Base-by-base conservation (phyloP, 2,797 vertebrate species). In the Tapera naevia region DNA sequence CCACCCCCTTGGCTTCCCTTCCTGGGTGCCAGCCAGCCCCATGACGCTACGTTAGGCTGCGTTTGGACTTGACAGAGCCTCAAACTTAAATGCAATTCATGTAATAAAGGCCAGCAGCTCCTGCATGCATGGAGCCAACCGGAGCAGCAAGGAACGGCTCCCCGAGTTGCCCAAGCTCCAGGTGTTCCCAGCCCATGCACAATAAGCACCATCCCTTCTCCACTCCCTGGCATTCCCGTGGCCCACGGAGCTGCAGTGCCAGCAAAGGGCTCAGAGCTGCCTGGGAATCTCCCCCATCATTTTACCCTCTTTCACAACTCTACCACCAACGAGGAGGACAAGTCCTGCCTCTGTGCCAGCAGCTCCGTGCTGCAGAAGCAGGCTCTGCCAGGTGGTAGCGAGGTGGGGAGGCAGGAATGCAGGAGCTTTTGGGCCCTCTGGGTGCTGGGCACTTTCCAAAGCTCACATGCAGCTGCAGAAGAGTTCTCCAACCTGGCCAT, bases 21-120 rank as follows among this genome's bases (percentile, higher is more conserved):
- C 72, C 92, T 94, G 95, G 94, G 95, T 90, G 93, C 95, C 96
- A 96, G 96, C 96, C 96, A 94, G 95, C 82, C 95, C 93, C 57
- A 19, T 89, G 95, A 91, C 21, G 50, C 95, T 87, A 10, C 6
- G 2, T 12, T 7, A 33, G 89, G 96, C 94, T 88, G 67, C 5
- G 86, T 94, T 93, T 35, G 88, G 94, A 87, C 96, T 96, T 35
- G 89, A 86, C 23, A 30, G 90, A 92, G 89, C 89, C 93, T 96
- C 91, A 28, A 33, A 32, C 48, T 62, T 16, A 43, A 43, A 41
- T 8, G 80, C 51, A 94, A 95, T 95, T 82, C 95, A 54, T 18
- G 76, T 43, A 76, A 80, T 72, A 15, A 89, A 86, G 48, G 7
- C 50, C n/a, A 51, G 71, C 18, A 88, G 64, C 70, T 30, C 23